A percentile compares a stretch with the other conserved stretches of the same genome.
phyloP scores from a whole-genome alignment of 2,113 vertebrate genomes.

The Sinocyclocheilus anophthalmus region DNA sequence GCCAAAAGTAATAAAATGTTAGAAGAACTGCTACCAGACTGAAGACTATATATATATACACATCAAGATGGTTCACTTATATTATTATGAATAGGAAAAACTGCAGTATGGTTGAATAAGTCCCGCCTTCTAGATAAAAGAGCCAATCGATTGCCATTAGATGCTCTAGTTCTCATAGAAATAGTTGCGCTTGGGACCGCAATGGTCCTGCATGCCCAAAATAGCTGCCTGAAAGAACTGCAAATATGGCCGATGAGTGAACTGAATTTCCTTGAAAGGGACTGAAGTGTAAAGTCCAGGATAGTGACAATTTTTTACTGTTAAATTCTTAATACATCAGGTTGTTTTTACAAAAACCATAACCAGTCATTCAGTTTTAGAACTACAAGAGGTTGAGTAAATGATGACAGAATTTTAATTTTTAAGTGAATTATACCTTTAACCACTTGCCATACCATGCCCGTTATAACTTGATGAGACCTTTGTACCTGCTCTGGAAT shows the following conservation, averaged over 20 bases:
- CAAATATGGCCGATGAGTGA: neutral
- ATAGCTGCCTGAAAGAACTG: neutral
- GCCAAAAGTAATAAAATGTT: neutral
- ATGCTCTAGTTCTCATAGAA: neutral
- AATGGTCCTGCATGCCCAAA: neutral
- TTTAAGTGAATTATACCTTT: neutral
- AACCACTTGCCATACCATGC: neutral
- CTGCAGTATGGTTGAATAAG: no score
- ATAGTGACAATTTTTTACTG: neutral
- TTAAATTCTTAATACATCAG: neutral
- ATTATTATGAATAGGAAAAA: no score
- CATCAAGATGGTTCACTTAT: no score
- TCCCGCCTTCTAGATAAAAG: no score
- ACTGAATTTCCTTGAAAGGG: neutral
- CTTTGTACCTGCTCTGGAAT: constrained; percentile 70
- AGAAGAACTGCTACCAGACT: neutral
- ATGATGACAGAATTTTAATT: neutral
- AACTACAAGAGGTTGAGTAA: neutral
- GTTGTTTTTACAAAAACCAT: neutral
- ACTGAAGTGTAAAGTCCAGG: neutral
- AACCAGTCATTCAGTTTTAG: neutral
- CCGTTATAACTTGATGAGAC: neutral
- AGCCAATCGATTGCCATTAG: no score
- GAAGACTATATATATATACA: no score
- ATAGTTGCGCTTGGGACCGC: neutral